Evolutionary conservation across 2,113 vertebrate genomes (phyloP), one percentile per base, ranked within the genome.

Genomic region (Rhinopomastus cyanomelas): DNA sequence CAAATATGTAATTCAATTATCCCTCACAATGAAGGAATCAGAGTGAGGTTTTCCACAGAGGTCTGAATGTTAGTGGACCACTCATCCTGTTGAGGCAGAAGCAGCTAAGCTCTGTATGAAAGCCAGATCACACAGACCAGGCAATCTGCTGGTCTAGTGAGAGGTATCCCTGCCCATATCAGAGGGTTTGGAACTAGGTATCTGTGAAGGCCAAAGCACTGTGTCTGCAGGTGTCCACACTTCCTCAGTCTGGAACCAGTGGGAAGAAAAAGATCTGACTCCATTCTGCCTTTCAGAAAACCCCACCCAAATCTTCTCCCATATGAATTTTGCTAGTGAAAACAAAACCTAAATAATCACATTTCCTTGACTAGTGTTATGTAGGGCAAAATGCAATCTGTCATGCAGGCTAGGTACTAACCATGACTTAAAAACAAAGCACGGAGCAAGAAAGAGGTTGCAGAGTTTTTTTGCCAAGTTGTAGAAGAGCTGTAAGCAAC

Each of bases 21-120:
- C 2, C 6, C 4, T 48, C 46, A 48, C 29, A 67, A 14, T 0
- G 5, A 55, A 36, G 30, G 65, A 94, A 66, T 46, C n/a, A 0
- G 3, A 44, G 8, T 8, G 30, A 62, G 18, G 9, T 16, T 76
- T 67, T 79, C 39, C 10, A 46, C 3, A 1, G 22, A 56, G 20
- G 6, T 42, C 64, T 72, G 9, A 46, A 27, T 37, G 20, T 27
- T 48, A 80, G 30, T 22, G 19, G 30, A 56, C 11, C 8, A 49
- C 8, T 64, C 3, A 2, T 29, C 15, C 36, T 32, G 34, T 25
- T 48, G 1, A 69, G 30, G 12, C 21, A 73, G 16, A 17, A 69
- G 16, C 37, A 86, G 37, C 17, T 25, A 36, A 86, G 6, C 22
- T 74, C 64, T 25, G 23, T 13, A 56, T 0, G 4, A 72, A 65